phyloP scores from a whole-genome alignment of 2,888 invertebrate species.

The Pseudococcus longispinus region DNA sequence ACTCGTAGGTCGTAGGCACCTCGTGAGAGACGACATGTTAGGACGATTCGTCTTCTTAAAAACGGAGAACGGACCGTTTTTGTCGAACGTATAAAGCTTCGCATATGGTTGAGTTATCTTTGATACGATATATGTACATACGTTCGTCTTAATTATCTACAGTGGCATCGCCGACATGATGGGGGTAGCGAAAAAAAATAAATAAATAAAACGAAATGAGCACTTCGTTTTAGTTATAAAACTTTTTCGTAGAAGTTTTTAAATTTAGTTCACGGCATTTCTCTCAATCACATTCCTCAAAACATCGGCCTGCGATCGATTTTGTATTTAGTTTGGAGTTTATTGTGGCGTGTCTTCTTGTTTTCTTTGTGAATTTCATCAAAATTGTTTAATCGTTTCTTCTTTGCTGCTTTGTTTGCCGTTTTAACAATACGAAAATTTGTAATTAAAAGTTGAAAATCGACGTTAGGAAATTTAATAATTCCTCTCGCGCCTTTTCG shows the following conservation, averaged over 20 bases:
- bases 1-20: no score
- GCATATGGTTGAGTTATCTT: not conserved
- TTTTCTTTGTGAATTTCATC: constrained; percentile 54
- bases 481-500: not conserved
- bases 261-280: constrained; percentile 54
- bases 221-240: constrained; percentile 52
- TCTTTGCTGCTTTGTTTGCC: not conserved
- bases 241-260: constrained; percentile 53
- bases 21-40: no score
- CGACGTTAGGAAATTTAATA: constrained; percentile 39
- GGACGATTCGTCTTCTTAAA: no score
- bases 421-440: constrained; percentile 12
- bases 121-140: not conserved
- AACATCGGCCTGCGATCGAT: constrained; percentile 50
- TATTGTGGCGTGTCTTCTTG: constrained; percentile 51
- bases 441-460: not conserved
- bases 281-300: constrained; percentile 52
- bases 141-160: constrained; percentile 49
- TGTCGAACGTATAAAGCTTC: no score
- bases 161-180: not conserved
- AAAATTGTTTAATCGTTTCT: constrained; percentile 55
- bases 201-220: constrained; percentile 41
- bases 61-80: no score
- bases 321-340: constrained; percentile 46
- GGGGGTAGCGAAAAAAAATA: not conserved